Evolutionary conservation across 2,888 invertebrate genomes (phyloP), one percentile per base, ranked within the genome.

Genomic region (Crematogaster levior): DNA sequence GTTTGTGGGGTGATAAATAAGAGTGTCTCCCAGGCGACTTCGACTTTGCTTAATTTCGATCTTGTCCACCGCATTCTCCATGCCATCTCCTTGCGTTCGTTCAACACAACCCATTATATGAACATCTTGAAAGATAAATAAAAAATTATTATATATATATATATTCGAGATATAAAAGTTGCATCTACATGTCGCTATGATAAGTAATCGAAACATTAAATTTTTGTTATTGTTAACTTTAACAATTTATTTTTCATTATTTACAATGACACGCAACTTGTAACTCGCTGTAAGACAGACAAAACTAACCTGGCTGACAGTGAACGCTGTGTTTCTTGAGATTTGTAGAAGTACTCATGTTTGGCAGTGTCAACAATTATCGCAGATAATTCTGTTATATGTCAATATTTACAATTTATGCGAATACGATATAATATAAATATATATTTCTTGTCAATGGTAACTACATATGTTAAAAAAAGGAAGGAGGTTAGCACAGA

Each of bases 41-140:
- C 93, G 94, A 18, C 85, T 89, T 43, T 86, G 85, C 74, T 92
- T 92, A 21, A 65, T 86, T 77, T 92, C 93, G 30, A 60, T 2
- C 82, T 93, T 92, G 1, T 91, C 90, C 1, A 61, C 21, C 75
- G 91, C 95, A 86, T 96, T 96, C 94, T 97, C 97, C 97, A 97
- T 97, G 75, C 97, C 97, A 95, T 97, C 97, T 0, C 97, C 97
- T 80, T 97, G 96, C 0, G 97, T 97, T 88, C 97, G 95, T 81
- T 91, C 90, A 3, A 93, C 90, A 37, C 91, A 92, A 24, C 82
- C 85, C 86, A 94, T 89, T 37, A 81, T 77, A 27, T 90, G 92
- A 12, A 89, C 84, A 85, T 90, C 93, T 93, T 70, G 65, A 87
- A 86, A 56, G 37, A 73, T 4, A 56, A 37, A 30, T 27, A n/a